Evolutionary conservation across 2,113 vertebrate species (phyloP).

Genomic region (Ranitomeya imitator): DNA sequence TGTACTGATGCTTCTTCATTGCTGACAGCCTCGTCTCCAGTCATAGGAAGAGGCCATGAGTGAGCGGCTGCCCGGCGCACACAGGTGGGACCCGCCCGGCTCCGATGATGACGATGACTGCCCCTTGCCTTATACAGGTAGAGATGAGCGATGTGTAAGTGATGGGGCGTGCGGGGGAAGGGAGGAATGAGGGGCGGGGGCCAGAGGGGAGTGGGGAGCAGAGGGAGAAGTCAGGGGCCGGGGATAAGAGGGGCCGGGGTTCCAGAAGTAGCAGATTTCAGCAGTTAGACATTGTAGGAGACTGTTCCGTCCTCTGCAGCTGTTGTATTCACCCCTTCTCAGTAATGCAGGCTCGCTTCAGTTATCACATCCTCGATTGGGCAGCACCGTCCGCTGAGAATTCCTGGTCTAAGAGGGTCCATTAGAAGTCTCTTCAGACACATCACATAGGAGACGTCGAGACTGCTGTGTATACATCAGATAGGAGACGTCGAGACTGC

Average conservation of each 20-base stretch:
- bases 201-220: not conserved
- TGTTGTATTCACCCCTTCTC: too few species aligned
- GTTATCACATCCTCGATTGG: too few species aligned
- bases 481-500: too few species aligned
- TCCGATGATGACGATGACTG: constrained; percentile 24
- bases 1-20: not conserved
- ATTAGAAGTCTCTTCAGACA: too few species aligned
- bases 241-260: not conserved
- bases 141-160: not conserved
- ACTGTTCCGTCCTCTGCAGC: too few species aligned
- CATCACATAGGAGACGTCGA: too few species aligned
- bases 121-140: constrained; percentile 28
- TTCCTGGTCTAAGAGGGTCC: too few species aligned
- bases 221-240: not conserved
- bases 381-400: too few species aligned
- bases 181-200: not conserved
- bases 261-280: too few species aligned
- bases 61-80: not conserved
- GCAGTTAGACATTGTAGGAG: too few species aligned
- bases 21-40: not conserved
- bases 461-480: too few species aligned
- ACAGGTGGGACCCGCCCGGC: constrained; percentile 19
- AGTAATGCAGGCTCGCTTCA: too few species aligned
- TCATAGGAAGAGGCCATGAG: constrained; percentile 28
- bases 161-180: not conserved